phyloP scores from a whole-genome alignment of 2,888 invertebrate genomes.

The Drosophila bunnanda region DNA sequence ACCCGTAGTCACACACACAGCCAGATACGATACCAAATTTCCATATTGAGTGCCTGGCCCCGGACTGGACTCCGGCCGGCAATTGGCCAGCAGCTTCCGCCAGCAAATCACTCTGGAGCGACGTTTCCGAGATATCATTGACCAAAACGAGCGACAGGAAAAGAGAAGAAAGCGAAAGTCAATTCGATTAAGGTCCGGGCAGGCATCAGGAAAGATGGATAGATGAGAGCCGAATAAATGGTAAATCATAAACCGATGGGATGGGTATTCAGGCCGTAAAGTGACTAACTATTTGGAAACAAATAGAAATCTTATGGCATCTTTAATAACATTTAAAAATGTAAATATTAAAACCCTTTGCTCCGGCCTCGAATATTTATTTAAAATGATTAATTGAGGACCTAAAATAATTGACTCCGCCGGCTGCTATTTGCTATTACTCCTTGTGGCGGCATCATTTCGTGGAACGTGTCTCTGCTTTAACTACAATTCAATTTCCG shows the following conservation, averaged over 20 bases:
- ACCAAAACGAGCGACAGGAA: constrained; percentile 19
- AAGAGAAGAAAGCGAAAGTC: constrained; percentile 31
- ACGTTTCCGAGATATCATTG: constrained; percentile 60
- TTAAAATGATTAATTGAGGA: constrained; percentile 10
- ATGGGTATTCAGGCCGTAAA: background rate
- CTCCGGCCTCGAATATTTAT: background rate
- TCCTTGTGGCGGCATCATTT: constrained; percentile 13
- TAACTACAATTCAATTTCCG: constrained; percentile 65
- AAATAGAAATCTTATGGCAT: background rate
- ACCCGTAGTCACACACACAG: constrained; percentile 20
- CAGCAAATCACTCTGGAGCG: constrained; percentile 64
- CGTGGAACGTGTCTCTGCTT: constrained; percentile 25
- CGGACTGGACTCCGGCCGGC: constrained; percentile 37
- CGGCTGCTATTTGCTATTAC: constrained; percentile 1
- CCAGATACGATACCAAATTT: constrained; percentile 47
- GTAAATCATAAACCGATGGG: constrained; percentile 15
- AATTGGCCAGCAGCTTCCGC: constrained; percentile 49
- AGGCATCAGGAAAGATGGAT: constrained; percentile 14
- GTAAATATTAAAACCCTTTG: background rate
- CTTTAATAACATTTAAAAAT: background rate
- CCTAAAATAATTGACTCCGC: constrained; percentile 7
- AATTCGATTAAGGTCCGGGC: constrained; percentile 39
- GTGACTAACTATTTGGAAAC: constrained; percentile 7
- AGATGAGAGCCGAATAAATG: constrained; percentile 14
- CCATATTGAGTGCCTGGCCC: constrained; percentile 52